Evolutionary conservation across 2,113 vertebrate genomes (phyloP).

Genomic region (Leucoraja erinaceus): DNA sequence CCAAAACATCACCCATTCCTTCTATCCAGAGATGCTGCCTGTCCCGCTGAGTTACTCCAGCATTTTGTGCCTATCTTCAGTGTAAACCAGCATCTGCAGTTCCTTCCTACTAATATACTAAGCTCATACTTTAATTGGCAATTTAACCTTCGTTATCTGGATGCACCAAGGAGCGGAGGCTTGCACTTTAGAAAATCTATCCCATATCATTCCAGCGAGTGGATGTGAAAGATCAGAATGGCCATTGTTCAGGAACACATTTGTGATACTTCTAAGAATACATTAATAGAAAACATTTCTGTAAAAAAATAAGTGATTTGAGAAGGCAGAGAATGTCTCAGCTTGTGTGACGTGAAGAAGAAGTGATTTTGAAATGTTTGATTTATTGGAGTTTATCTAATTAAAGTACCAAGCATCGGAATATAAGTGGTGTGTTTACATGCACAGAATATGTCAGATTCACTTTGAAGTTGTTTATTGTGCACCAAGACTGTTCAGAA

Average conservation of each 20-base stretch:
- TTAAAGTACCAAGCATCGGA: not conserved
- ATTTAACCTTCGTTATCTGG: no score
- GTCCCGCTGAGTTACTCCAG: no score
- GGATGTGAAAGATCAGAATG: not conserved
- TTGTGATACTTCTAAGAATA: not conserved
- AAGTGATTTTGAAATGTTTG: constrained; percentile 11
- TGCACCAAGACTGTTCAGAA: not conserved
- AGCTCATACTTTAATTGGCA: no score
- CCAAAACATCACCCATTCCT: no score
- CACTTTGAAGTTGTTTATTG: constrained; percentile 30
- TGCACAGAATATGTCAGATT: constrained; percentile 31
- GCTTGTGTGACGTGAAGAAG: not conserved
- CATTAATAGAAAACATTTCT: not conserved
- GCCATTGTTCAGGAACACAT: not conserved
- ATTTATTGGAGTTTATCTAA: constrained; percentile 13
- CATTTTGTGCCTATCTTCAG: no score
- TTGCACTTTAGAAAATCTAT: not conserved
- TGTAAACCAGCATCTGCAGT: no score
- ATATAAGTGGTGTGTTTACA: constrained; percentile 32
- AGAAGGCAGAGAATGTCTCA: not conserved
- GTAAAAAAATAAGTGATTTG: not conserved
- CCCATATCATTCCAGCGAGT: not conserved
- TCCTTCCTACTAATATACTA: no score
- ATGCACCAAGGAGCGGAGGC: no score
- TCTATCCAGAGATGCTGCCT: no score